phyloP scores from a whole-genome alignment of 2,888 invertebrate genomes.

The Acanthoscelides obtectus region DNA sequence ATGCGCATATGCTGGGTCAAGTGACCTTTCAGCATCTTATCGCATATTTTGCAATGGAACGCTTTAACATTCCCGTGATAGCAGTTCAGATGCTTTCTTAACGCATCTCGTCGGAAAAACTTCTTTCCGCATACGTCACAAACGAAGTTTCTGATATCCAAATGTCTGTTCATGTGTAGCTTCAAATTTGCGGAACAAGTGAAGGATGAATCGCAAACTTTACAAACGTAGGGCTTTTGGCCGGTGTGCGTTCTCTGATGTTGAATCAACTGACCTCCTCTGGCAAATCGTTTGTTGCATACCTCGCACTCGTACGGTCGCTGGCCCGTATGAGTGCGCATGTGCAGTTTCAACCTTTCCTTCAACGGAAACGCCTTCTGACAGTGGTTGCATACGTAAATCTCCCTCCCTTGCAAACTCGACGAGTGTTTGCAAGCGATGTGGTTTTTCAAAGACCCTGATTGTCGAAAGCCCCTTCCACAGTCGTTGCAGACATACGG shows the following conservation, averaged over 20 bases:
- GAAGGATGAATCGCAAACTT: conserved; percentile 67
- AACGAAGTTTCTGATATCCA: conserved; percentile 68
- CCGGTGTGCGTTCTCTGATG: conserved; percentile 73
- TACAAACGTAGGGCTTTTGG: conserved; percentile 67
- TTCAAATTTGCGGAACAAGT: conserved; percentile 61
- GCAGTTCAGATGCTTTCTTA: conserved; percentile 72
- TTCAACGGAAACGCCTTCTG: conserved; percentile 71
- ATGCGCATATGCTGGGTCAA: conserved; percentile 78
- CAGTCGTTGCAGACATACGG: conserved; percentile 62
- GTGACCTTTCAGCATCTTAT: conserved; percentile 76
- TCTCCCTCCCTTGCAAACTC: conserved; percentile 41
- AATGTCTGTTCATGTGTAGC: conserved; percentile 64
- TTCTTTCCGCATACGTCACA: conserved; percentile 78
- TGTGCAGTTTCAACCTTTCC: conserved; percentile 68
- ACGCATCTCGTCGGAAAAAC: conserved; percentile 68
- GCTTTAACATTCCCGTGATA: conserved; percentile 70
- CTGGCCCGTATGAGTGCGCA: conserved; percentile 67
- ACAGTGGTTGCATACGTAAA: conserved; percentile 69
- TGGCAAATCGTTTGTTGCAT: conserved; percentile 63
- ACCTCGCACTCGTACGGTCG: conserved; percentile 61
- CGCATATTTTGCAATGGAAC: conserved; percentile 75
- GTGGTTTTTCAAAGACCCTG: conserved; percentile 62
- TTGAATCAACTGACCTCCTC: conserved; percentile 70
- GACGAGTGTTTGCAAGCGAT: conserved; percentile 53
- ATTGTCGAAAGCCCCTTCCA: conserved; percentile 59